A percentile compares a stretch with the other conserved stretches of the same genome.
These are phyloP conservation scores for Aplysina aerophoba DNA, from an alignment of 37 sponge, comb jelly and placozoan genomes.

Conservation along the genomic window DNA sequence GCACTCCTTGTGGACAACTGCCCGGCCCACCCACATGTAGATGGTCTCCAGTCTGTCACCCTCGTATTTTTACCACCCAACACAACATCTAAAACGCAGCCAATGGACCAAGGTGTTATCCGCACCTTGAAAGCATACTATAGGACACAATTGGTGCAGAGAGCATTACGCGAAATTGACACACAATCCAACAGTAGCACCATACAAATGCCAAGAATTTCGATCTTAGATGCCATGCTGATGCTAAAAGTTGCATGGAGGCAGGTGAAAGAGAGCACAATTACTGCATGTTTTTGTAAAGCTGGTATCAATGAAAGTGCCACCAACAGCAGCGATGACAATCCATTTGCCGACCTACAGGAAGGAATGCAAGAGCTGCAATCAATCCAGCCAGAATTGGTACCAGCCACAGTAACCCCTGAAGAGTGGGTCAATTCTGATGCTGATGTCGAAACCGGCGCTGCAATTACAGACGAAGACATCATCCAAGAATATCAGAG, in stretches of 20 bases:
- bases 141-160: not conserved
- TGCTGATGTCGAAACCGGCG: slow-evolving; percentile 1
- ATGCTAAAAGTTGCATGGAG: too few relatives aligned
- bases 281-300: too few relatives aligned
- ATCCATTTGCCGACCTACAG: not conserved
- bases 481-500: slow-evolving; percentile 3
- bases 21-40: slow-evolving; percentile 3
- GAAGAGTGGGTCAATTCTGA: slow-evolving; percentile 8
- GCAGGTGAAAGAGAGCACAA: too few relatives aligned
- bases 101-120: slow-evolving; percentile 23
- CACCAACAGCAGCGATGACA: not conserved
- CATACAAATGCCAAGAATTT: too few relatives aligned
- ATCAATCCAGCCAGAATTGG: not conserved
- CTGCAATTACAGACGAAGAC: not conserved
- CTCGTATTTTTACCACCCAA: slow-evolving; percentile 17
- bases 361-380: slow-evolving; percentile 18
- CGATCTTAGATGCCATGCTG: too few relatives aligned
- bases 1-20: slow-evolving; percentile 12
- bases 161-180: too few relatives aligned
- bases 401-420: slow-evolving; percentile 3
- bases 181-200: too few relatives aligned
- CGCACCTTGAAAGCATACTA: slow-evolving; percentile 20
- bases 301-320: slow-evolving; percentile 7
- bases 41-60: slow-evolving; percentile 4
- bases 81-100: slow-evolving; percentile 15